These are phyloP conservation scores for Acanthacorydalis orientalis DNA, from an alignment of 2,888 invertebrate species.

Conservation along the genomic window DNA sequence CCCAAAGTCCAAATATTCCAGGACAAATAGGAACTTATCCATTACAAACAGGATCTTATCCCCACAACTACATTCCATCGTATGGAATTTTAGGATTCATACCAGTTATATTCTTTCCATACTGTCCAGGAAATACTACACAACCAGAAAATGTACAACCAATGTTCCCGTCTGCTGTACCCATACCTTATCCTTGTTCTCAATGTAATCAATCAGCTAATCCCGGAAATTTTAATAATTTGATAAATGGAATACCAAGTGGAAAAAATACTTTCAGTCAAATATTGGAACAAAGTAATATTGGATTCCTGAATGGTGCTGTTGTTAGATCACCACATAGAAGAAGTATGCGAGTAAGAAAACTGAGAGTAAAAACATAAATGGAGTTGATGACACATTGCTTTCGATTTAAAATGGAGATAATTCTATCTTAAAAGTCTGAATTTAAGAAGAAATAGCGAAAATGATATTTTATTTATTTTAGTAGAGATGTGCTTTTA, in stretches of 20 bases:
- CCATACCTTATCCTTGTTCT: conserved; percentile 42
- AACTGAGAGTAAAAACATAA: conserved; percentile 6
- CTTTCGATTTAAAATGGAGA: not conserved
- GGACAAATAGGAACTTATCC: conserved; percentile 14
- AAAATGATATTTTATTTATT: too few species aligned
- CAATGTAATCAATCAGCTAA: conserved; percentile 27
- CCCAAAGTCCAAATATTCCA: conserved; percentile 1
- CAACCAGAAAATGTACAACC: conserved; percentile 31
- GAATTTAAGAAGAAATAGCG: too few species aligned
- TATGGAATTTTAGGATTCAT: conserved; percentile 51
- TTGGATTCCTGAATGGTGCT: conserved; percentile 8
- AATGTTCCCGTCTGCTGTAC: conserved; percentile 40
- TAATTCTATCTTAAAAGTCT: too few species aligned
- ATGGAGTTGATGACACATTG: not conserved
- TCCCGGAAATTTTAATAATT: not conserved
- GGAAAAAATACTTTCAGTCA: conserved; percentile 14
- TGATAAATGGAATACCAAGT: too few species aligned
- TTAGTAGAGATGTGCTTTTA: too few species aligned
- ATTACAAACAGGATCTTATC: conserved; percentile 10
- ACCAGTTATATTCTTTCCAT: conserved; percentile 53
- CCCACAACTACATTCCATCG: conserved; percentile 17
- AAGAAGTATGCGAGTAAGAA: conserved; percentile 10
- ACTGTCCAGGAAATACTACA: conserved; percentile 36
- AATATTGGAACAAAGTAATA: conserved; percentile 14
- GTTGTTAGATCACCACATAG: conserved; percentile 15